phyloP scores from a whole-genome alignment of 2,113 vertebrate species.

The Oreochromis aureus region DNA sequence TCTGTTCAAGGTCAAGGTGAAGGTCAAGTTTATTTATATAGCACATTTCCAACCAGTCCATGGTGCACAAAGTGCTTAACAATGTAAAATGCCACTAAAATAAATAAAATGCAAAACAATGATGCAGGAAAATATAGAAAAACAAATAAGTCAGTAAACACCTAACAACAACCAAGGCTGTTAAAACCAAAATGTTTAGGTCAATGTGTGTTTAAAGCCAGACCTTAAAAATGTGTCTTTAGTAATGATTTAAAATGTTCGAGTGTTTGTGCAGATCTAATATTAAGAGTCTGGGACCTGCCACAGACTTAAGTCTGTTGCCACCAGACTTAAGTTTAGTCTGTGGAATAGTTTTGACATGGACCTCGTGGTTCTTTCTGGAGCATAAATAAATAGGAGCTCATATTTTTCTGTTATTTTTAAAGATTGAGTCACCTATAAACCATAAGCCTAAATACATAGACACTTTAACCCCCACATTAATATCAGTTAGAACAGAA shows the following conservation, averaged over 20 bases:
- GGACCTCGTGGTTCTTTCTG: not conserved
- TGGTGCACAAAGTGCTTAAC: not conserved
- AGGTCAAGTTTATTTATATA: not conserved
- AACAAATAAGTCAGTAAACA: not conserved
- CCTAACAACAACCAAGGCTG: not conserved
- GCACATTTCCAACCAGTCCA: not conserved
- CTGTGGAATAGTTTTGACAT: not conserved
- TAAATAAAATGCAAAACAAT: not conserved
- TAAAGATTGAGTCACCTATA: not conserved
- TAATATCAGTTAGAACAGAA: not conserved
- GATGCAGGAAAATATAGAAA: not conserved
- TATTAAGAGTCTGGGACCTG: not conserved
- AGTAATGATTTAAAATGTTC: not conserved
- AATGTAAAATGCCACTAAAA: not conserved
- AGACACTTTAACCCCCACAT: not conserved
- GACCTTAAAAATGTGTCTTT: not conserved
- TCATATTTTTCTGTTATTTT: not conserved
- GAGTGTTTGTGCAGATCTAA: not conserved
- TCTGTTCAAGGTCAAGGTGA: not conserved
- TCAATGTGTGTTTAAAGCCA: not conserved
- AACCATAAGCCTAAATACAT: not conserved
- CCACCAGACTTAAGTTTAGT: not conserved
- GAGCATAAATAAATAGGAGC: not conserved
- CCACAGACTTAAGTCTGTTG: not conserved
- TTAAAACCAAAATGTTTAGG: not conserved